These are phyloP conservation scores for Nebria brevicollis DNA, from an alignment of 2,888 invertebrate genomes.

Conservation along the genomic window DNA sequence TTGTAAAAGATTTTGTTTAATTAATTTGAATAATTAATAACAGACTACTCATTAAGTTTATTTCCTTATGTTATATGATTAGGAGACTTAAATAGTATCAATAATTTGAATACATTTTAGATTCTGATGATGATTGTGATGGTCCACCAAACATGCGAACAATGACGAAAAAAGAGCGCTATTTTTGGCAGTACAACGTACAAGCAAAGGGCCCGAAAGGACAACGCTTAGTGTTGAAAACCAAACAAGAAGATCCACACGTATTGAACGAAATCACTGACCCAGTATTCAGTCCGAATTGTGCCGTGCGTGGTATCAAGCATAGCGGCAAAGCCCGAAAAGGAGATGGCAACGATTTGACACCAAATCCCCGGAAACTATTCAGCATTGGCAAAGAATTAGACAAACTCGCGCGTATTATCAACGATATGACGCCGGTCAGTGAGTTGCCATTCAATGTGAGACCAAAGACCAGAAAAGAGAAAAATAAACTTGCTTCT, in stretches of 20 bases:
- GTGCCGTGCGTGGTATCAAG: constrained; percentile 86
- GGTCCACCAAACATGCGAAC: constrained; percentile 53
- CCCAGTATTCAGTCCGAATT: constrained; percentile 94
- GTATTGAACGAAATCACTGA: constrained; percentile 90
- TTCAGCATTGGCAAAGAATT: constrained; percentile 91
- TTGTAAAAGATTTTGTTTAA: background rate
- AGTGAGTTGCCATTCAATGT: constrained; percentile 91
- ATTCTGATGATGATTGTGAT: constrained; percentile 73
- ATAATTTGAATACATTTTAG: constrained; percentile 57
- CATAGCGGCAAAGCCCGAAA: constrained; percentile 88
- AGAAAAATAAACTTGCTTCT: constrained; percentile 97
- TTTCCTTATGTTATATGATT: constrained; percentile 12
- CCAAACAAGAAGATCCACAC: constrained; percentile 91
- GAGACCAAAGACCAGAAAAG: constrained; percentile 92
- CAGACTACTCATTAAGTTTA: background rate
- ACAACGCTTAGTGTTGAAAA: constrained; percentile 84
- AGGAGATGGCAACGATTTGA: constrained; percentile 97
- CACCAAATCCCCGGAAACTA: constrained; percentile 93
- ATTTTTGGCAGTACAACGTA: constrained; percentile 99
- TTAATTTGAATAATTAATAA: background rate
- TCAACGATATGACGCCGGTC: constrained; percentile 96
- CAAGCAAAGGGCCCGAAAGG: constrained; percentile 98
- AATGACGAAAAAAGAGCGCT: constrained; percentile 78
- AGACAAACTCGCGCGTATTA: constrained; percentile 88
- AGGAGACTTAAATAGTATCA: background rate